Evolutionary conservation across 2,113 vertebrate species (phyloP).

Genomic region (Marmota monax): DNA sequence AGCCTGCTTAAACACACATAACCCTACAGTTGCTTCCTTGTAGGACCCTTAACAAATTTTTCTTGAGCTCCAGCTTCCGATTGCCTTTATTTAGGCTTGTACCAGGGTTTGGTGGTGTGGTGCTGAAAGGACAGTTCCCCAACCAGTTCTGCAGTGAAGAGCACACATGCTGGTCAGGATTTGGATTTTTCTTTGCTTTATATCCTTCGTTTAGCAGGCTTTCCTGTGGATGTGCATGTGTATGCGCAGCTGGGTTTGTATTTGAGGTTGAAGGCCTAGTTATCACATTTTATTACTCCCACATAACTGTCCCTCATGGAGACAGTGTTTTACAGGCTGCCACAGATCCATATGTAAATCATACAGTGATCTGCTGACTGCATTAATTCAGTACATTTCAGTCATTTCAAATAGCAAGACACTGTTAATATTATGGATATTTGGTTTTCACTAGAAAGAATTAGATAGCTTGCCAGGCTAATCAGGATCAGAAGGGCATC

Average conservation of each 20-base stretch:
- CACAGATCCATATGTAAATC: slow-evolving; percentile 59
- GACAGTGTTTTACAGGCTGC: slow-evolving; percentile 46
- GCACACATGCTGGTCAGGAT: not conserved
- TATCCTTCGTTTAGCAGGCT: not conserved
- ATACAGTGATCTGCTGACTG: slow-evolving; percentile 59
- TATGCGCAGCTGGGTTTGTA: slow-evolving; percentile 54
- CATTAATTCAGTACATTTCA: slow-evolving; percentile 64
- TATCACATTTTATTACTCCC: slow-evolving; percentile 73
- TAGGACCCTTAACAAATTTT: not conserved
- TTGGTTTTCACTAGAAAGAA: slow-evolving; percentile 42
- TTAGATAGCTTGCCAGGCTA: slow-evolving; percentile 41
- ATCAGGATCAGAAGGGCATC: slow-evolving; percentile 9
- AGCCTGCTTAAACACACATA: slow-evolving; percentile 20
- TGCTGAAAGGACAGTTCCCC: slow-evolving; percentile 83
- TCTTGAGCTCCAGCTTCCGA: not conserved
- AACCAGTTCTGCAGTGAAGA: not conserved
- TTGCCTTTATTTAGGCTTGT: not conserved
- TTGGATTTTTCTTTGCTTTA: slow-evolving; percentile 44
- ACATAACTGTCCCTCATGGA: slow-evolving; percentile 62
- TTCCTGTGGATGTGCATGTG: slow-evolving; percentile 43
- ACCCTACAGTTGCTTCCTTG: not conserved
- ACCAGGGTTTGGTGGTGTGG: not conserved
- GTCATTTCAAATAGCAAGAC: slow-evolving; percentile 52
- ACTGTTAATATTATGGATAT: slow-evolving; percentile 46
- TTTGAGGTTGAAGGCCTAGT: slow-evolving; percentile 71